phyloP scores from a whole-genome alignment of 2,113 vertebrate species.

The Muntiacus muntjak region DNA sequence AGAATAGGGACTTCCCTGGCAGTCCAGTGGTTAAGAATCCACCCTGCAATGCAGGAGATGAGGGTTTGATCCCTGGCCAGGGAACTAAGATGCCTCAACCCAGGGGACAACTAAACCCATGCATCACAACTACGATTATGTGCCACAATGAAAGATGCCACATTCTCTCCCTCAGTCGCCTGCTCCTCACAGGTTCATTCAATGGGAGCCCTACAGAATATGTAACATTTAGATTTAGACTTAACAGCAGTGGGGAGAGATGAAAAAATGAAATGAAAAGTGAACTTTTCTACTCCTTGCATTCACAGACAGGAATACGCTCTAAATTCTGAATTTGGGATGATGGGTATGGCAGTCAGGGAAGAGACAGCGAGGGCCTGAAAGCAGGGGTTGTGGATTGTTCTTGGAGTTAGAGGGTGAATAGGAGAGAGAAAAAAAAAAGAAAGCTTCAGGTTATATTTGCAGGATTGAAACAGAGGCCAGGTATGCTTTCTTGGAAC shows the following conservation, averaged over 20 bases:
- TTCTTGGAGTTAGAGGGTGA: not conserved
- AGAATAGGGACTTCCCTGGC: not conserved
- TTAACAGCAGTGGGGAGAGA: not conserved
- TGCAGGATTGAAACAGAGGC: not conserved
- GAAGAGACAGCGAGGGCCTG: not conserved
- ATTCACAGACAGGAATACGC: not conserved
- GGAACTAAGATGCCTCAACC: not conserved
- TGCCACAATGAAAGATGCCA: not conserved
- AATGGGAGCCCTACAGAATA: slow-evolving; percentile 42
- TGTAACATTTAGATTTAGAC: not conserved
- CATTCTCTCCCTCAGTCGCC: slow-evolving; percentile 62
- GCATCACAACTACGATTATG: accelerated
- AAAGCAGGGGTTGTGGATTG: not conserved
- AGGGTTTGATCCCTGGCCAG: not conserved
- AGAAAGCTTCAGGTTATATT: not conserved
- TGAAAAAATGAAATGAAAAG: not conserved
- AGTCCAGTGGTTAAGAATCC: not conserved
- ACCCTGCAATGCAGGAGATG: not conserved
- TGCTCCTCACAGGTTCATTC: slow-evolving; percentile 35
- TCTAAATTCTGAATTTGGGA: not conserved
- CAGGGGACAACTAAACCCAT: not conserved
- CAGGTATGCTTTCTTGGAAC: not conserved
- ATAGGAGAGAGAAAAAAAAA: not conserved
- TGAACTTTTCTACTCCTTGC: not conserved
- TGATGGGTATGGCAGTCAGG: not conserved